Evolutionary conservation across 2,797 vertebrate species (phyloP), one percentile per base, ranked within the genome.

Genomic region (Anas acuta): DNA sequence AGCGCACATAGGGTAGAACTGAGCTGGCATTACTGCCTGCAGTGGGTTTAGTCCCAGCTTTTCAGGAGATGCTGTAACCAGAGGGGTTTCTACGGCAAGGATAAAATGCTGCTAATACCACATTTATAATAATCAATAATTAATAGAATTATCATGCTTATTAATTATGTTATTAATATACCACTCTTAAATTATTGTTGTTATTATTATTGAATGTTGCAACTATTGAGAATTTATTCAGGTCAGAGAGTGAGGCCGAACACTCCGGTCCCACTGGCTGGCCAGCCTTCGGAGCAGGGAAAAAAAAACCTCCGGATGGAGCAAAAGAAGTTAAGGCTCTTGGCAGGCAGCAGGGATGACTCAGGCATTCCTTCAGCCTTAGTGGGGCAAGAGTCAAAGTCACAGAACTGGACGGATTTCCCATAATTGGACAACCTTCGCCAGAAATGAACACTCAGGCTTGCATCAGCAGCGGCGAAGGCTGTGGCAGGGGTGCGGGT

Each of bases 281-380:
- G 19, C 9, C 0, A 3, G 76, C 43, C 73, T 76, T 67, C 2
- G 2, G 61, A 87, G 73, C 11, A 3, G 0, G 25, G 79, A 89
- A 96, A 90, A 53, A 25, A 53, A 57, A 65, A 80, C 23, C 33
- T 69, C 54, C 13, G 67, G 90, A 56, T 0, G 0, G 80, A 86
- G 53, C 15, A 84, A 64, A 91, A 77, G 0, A 39, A 79, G 85
- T 92, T 95, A 89, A 96, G 81, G 21, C 41, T 45, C 47, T 84
- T 95, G 95, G 92, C 76, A 90, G 74, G 83, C 41, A 0, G 51
- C 66, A 14, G 2, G 14, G 43, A 64, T 96, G 95, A 96, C 85
- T 93, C 62, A 93, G 89, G 53, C 87, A 93, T 95, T 96, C 62
- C 84, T 91, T 88, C 83, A 95, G 80, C 58, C 67, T 84, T 82